Base-by-base conservation (phyloP, 2,113 vertebrate genomes). In the Anarhynchus alexandrinus region DNA sequence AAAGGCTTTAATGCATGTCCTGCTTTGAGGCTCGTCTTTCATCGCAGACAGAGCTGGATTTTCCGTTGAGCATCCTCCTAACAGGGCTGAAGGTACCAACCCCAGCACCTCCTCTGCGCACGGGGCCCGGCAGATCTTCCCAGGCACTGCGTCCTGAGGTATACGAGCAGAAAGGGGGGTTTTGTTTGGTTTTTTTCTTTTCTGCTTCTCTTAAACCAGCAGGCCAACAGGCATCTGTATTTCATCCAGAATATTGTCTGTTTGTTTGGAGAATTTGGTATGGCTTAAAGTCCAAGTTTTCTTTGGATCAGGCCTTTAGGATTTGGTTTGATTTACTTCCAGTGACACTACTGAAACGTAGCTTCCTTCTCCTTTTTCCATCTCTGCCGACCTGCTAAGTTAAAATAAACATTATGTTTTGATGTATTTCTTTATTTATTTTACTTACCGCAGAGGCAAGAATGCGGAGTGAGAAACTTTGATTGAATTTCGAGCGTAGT, bases 351-450 rank as follows among this genome's bases (percentile, higher is more conserved):
- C 73, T 67, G 86, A 89, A 94, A 91, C 11, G 65, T 12, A 84
- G 65, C 52, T 93, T 90, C 94, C 81, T 82, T 47, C 25, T 78
- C 27, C 13, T 40, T 26, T 49, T 54, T 22, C 45, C 65, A 51
- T 61, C 61, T 59, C 70, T 34, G 73, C 57, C 0, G 43, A 89
- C 84, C 82, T 49, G 87, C 15, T 17, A 80, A 91, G 84, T 85
- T 69, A 88, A 95, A 94, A 93, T 42, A 82, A 90, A 90, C 66
- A 0, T 70, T 36, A 38, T 30, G 52, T 54, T 91, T 90, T 76
- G 78, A 91, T 73, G 84, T n/a, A 90, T 95, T 82, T 66, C 86
- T 43, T 27, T 66, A 42, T 96, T 96, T 95, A 91, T 87, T 94
- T 96, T 49, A 78, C 47, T 61, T 93, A 92, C 77, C 14, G 1